These are phyloP conservation scores for Dicrostonyx torquatus DNA, from an alignment of 2,797 vertebrate species.

Conservation along the genomic window DNA sequence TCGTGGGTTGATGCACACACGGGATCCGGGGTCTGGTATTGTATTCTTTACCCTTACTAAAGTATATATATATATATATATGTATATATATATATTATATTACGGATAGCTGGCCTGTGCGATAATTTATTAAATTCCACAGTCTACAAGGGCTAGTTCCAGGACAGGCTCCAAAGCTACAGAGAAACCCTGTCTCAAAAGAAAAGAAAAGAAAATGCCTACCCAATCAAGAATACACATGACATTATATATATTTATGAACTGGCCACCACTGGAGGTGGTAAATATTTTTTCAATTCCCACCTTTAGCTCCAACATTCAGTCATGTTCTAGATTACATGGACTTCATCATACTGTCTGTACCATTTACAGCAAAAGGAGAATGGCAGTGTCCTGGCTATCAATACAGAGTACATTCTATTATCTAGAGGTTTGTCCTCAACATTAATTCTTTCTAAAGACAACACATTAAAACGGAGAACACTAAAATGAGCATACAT, in stretches of 20 bases:
- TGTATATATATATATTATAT: no score
- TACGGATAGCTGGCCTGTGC: no score
- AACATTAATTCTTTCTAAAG: not conserved
- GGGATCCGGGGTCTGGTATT: no score
- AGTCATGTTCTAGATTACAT: not conserved
- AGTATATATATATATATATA: no score
- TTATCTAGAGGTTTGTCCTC: not conserved
- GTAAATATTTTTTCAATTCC: not conserved
- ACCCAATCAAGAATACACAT: not conserved
- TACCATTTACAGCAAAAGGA: not conserved
- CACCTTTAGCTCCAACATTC: not conserved
- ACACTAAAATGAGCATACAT: not conserved
- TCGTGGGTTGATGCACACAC: no score
- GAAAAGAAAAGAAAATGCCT: not conserved
- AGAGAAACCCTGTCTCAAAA: no score
- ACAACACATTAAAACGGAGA: not conserved
- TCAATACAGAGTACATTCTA: not conserved
- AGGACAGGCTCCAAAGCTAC: no score
- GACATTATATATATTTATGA: conserved; percentile 37
- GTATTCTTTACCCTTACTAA: no score
- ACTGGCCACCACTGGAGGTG: not conserved
- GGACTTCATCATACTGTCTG: not conserved
- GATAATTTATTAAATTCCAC: no score
- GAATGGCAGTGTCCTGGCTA: not conserved
- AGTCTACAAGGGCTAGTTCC: no score